Conservation (phyloP, 2,888 invertebrate species). For the Ischnus inquisitorius region DNA sequence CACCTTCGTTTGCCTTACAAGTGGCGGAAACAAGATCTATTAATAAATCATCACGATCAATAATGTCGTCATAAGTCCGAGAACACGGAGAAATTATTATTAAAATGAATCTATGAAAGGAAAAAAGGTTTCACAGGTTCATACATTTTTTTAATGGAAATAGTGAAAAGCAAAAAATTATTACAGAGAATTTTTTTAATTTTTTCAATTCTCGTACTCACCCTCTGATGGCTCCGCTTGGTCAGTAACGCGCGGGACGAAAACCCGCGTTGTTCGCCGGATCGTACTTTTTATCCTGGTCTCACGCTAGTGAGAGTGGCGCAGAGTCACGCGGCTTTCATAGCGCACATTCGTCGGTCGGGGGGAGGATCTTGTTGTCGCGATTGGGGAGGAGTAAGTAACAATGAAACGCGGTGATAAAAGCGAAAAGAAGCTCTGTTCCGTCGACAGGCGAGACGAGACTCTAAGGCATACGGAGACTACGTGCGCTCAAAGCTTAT, state of each 20-base stretch:
- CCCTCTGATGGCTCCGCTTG: conserved; percentile 70
- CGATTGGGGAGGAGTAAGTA: not conserved
- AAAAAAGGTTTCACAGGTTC: too few species aligned
- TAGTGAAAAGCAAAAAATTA: not conserved
- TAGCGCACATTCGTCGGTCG: conserved; percentile 7
- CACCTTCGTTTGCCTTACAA: not conserved
- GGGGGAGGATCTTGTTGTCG: conserved; percentile 6
- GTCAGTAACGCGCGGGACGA: conserved; percentile 67
- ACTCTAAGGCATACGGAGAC: conserved; percentile 23
- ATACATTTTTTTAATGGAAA: too few species aligned
- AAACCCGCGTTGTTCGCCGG: conserved; percentile 34
- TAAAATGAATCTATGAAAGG: too few species aligned
- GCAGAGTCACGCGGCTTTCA: conserved; percentile 50
- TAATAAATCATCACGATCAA: too few species aligned
- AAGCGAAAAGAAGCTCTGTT: conserved; percentile 11
- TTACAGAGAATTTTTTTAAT: not conserved
- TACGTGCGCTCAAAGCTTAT: conserved; percentile 32
- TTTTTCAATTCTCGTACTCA: conserved; percentile 53
- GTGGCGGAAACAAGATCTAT: not conserved
- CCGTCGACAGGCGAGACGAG: conserved; percentile 1
- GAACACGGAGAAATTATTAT: too few species aligned
- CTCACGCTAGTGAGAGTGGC: conserved; percentile 21
- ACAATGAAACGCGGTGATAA: conserved; percentile 15
- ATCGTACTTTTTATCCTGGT: conserved; percentile 25
- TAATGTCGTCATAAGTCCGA: too few species aligned